Base-by-base conservation (phyloP, 2,113 vertebrate species). In the Baryphthengus martii region DNA sequence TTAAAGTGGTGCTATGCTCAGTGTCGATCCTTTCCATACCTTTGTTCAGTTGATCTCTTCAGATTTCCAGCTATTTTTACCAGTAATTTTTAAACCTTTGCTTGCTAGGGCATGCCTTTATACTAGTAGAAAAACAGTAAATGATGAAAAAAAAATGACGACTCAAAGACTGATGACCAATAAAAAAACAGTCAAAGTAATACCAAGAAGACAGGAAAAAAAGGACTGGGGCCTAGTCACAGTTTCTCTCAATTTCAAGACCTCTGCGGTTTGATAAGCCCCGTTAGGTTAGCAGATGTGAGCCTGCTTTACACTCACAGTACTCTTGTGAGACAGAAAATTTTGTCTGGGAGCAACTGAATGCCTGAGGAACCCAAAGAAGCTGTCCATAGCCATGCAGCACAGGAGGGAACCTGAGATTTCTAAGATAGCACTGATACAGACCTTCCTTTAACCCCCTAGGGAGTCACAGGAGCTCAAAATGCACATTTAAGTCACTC, bases 221-320 rank as follows among this genome's bases (percentile, higher is more conserved):
- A 67, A 31, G 2, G 29, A 25, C n/a, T 40, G 26, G 11, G 5
- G 9, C 56, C 45, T 33, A 25, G 15, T 42, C 39, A 39, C 5
- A 73, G 19, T 62, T 63, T 56, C 8, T 84, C 52, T 76, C 10
- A 3, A 26, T 45, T 87, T 80, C 53, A 45, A 55, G 59, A 65
- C 4, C 4, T 53, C 59, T 95, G 23, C 16, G 17, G 33, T 55
- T 84, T 0, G 0, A 42, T 35, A 17, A 53, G 26, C 12, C 10
- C 31, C 20, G 9, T 53, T 10, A 40, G 7, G 12, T 61, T 25
- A 66, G 53, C 23, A 81, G 56, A 66, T 42, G 17, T 26, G 68
- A 88, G 20, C 7, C 45, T 47, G 4, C 23, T 65, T 87, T 52
- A 31, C 31, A n/a, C 15, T 70, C 59, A 50, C 7, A 39, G 17